Evolutionary conservation across 2,797 vertebrate genomes (phyloP).

Genomic region (Erpetoichthys calabaricus): DNA sequence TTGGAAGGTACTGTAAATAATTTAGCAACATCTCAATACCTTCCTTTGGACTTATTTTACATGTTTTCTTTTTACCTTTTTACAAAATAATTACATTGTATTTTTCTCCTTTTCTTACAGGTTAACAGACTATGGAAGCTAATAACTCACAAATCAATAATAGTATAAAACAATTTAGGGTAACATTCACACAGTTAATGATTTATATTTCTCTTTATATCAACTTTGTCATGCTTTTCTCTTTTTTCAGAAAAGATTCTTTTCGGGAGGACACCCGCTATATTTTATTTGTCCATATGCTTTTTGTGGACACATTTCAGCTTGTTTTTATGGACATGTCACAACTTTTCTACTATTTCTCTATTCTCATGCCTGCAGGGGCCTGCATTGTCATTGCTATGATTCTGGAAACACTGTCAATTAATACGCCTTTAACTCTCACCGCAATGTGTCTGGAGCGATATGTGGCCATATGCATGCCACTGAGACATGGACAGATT

Average conservation of each 20-base stretch:
- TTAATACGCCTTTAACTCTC: constrained; percentile 32
- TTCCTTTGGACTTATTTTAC: too few relatives aligned
- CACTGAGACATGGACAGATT: constrained; percentile 29
- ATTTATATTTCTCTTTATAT: constrained; percentile 29
- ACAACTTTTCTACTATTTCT: constrained; percentile 5
- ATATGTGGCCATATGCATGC: constrained; percentile 40
- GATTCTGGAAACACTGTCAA: neutral
- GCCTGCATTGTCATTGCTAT: constrained; percentile 17
- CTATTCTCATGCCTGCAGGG: constrained; percentile 5
- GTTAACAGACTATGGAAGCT: too few relatives aligned
- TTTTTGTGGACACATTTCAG: constrained; percentile 26
- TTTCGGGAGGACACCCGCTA: constrained; percentile 35
- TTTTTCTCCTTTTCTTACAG: too few relatives aligned
- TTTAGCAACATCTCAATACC: too few relatives aligned
- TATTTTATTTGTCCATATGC: constrained; percentile 31
- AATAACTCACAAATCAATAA: too few relatives aligned
- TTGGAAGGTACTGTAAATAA: too few relatives aligned
- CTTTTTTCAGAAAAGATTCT: constrained; percentile 24
- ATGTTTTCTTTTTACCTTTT: too few relatives aligned
- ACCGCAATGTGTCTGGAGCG: constrained; percentile 39
- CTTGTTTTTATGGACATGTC: constrained; percentile 22
- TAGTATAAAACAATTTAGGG: too few relatives aligned
- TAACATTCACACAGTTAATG: constrained; percentile 26
- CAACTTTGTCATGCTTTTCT: constrained; percentile 27
- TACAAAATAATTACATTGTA: too few relatives aligned